Conservation (phyloP, 92 coral and sea anemone genomes). For the Phenganax marumi region DNA sequence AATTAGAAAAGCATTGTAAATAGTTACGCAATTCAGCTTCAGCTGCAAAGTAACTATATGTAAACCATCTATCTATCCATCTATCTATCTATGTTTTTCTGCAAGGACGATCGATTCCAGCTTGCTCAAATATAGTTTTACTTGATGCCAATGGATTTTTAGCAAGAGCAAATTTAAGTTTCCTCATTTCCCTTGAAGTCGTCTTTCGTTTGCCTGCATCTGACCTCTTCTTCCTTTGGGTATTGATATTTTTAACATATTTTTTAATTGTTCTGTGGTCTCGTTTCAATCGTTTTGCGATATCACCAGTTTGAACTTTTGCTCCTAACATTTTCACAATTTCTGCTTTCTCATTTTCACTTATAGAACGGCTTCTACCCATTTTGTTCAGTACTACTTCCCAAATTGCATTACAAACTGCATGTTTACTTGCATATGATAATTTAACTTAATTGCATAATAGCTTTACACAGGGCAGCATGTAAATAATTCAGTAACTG, state of each 20-base stretch:
- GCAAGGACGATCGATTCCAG: neutral
- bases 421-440: too few species aligned
- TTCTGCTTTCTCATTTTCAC: constrained; percentile 8
- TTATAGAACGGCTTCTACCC: neutral
- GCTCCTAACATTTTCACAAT: neutral
- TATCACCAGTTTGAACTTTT: neutral
- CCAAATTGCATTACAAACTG: neutral
- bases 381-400: neutral
- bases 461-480: too few species aligned
- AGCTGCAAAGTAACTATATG: too few species aligned
- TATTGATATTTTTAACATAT: neutral
- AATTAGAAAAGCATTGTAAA: too few species aligned
- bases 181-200: constrained; percentile 11
- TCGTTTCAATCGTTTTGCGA: neutral
- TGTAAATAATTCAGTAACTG: too few species aligned
- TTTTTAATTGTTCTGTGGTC: constrained; percentile 16
- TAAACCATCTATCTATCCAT: too few species aligned
- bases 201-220: constrained; percentile 1
- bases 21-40: too few species aligned
- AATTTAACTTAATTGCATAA: too few species aligned
- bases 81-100: neutral
- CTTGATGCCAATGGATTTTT: neutral
- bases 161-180: neutral
- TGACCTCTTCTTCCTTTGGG: too few species aligned
- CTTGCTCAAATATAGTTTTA: neutral